A percentile compares a stretch with the other conserved stretches of the same genome.
These are phyloP conservation scores for Seira musarum DNA, from an alignment of 2,888 invertebrate genomes.

Conservation along the genomic window DNA sequence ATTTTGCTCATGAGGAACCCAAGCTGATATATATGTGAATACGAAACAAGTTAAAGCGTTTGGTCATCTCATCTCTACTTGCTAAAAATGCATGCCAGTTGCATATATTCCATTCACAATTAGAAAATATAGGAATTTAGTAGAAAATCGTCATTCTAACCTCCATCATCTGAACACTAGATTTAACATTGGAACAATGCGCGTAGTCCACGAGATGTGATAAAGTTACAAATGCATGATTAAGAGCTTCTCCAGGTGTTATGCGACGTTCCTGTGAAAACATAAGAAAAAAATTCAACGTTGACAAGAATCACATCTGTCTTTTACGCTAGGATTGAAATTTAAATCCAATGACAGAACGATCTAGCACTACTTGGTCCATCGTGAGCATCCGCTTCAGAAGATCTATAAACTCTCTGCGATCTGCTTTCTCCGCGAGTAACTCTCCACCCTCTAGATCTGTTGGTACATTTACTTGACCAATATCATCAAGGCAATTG, in stretches of 20 bases:
- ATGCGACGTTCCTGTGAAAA: slow-evolving; percentile 87
- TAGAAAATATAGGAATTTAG: too few relatives aligned
- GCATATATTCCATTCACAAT: too few relatives aligned
- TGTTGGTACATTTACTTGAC: slow-evolving; percentile 96
- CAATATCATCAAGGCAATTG: slow-evolving; percentile 99
- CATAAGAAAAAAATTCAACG: slow-evolving; percentile 32
- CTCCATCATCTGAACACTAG: slow-evolving; percentile 98
- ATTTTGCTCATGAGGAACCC: neutral
- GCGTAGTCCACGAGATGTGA: slow-evolving; percentile 96
- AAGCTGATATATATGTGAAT: too few relatives aligned
- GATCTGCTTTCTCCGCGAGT: slow-evolving; percentile 96
- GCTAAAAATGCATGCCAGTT: too few relatives aligned
- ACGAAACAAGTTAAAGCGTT: too few relatives aligned
- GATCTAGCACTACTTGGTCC: slow-evolving; percentile 84
- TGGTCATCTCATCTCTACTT: too few relatives aligned
- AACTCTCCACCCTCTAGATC: slow-evolving; percentile 97
- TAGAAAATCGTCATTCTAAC: too few relatives aligned
- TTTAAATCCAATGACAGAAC: slow-evolving; percentile 27
- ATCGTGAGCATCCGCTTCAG: slow-evolving; percentile 98
- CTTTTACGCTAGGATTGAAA: neutral
- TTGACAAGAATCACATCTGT: slow-evolving; percentile 51
- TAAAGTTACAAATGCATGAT: slow-evolving; percentile 94
- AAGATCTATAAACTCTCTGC: slow-evolving; percentile 97
- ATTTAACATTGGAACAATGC: slow-evolving; percentile 97
- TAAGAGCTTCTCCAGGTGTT: slow-evolving; percentile 95